Evolutionary conservation across 2,888 invertebrate species (phyloP), one percentile per base, ranked within the genome.

Genomic region (Mechanitis mazaeus): DNA sequence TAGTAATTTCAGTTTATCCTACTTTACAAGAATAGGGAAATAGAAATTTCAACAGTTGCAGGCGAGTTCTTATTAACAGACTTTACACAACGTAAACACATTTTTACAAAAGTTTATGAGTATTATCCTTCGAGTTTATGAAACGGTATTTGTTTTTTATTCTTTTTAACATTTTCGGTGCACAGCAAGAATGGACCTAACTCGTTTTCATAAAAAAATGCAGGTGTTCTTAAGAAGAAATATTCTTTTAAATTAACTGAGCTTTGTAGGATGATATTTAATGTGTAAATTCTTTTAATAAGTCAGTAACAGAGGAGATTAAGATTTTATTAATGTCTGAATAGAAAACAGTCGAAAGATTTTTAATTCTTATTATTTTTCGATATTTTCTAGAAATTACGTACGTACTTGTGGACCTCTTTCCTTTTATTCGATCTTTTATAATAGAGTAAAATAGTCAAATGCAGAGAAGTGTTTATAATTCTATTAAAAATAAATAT

Each of bases 1-100:
- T 82, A 71, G 75, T 76, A 50, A 75, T 71, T 70, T 77, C 76
- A 75, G 76, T 79, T 76, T 76, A 76, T 75, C 68, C 84, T 87
- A 86, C 84, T 82, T 84, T 84, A 86, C 83, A 84, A 83, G 81
- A 83, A 76, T 81, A 83, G 80, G 81, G 78, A 81, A 81, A 78
- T 79, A 75, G 75, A 78, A 70, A 78, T 76, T 72, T 79, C 72
- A 81, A 82, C 79, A 81, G 78, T 75, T 71, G 68, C 71, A 77
- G 76, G 75, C 75, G 67, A 67, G 65, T 68, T 65, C 68, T 64
- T 71, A 68, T 70, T 71, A 75, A 70, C 71, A 62, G 64, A 69
- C 68, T 68, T 72, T 70, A 70, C 56, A 55, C 55, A n/a, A 55
- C 45, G 5, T 28, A 31, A 56, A 45, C 20, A 20, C n/a, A 45